Base-by-base conservation (phyloP, 2,888 invertebrate species). In the Leistus spinibarbis region DNA sequence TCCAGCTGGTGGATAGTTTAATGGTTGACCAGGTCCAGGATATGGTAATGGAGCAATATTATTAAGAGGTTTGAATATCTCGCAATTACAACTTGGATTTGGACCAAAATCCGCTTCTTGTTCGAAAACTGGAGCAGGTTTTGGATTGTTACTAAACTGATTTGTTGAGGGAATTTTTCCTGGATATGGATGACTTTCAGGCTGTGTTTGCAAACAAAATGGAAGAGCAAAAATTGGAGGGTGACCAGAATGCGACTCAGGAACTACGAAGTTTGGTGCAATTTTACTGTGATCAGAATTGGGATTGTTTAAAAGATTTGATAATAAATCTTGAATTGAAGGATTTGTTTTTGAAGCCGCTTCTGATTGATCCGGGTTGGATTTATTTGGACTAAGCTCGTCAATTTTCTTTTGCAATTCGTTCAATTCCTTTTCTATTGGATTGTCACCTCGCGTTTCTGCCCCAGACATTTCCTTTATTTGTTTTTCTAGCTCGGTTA, bases 391-490 rank as follows among this genome's bases (percentile, higher is more conserved):
- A 57, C 56, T 72, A 17, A 74, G 62, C 22, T 67, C 62, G 53
- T 74, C 69, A 17, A 75, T 75, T 68, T 75, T 64, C 9, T 24
- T 19, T 54, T 75, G 75, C 7, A 75, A 5, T 63, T 69, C 54
- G 19, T 69, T 62, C 17, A 75, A 24, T 54, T 75, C 69, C 17
- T 54, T 54, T n/a, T 75, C 63, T 19, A 75, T 64, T 13, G 40
- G 40, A 17, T 54, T 60, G 13, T 19, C 23, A 56, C 62, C 24
- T 24, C 40, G 19, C 17, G 66, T 23, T 9, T 54, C 10, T 22
- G 75, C 63, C 22, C 63, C 54, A 19, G 54, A 5, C 20, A 69
- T 27, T 40, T 27, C n/a, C 19, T 75, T 19, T 17, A 75, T 62
- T 23, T 75, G 16, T 19, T 74, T 74, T 27, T 74, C 53, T 16